phyloP scores from a whole-genome alignment of 2,113 vertebrate species.

The Podiceps cristatus region DNA sequence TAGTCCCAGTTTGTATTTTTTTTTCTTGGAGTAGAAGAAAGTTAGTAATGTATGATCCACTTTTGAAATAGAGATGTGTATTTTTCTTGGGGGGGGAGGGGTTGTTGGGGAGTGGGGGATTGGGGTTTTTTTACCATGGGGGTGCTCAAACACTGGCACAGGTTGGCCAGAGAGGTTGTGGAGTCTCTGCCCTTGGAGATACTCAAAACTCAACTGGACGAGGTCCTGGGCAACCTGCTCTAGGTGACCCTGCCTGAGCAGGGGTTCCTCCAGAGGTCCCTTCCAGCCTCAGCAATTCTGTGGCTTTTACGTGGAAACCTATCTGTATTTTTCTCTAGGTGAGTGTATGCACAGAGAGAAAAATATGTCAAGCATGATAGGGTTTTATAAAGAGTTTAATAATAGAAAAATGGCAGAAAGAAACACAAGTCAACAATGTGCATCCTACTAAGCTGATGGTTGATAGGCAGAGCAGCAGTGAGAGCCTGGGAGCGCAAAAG shows the following conservation, averaged over 20 bases:
- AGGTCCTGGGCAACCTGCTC: not conserved
- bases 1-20: not conserved
- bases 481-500: not conserved
- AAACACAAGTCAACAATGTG: not conserved
- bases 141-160: not conserved
- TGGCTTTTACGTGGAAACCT: not conserved
- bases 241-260: not conserved
- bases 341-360: not conserved
- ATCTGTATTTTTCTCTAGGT: not conserved
- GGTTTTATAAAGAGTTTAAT: not conserved
- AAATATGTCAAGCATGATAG: not conserved
- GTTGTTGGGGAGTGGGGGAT: no score
- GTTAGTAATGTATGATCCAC: not conserved
- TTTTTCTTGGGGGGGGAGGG: not conserved
- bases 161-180: not conserved
- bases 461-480: not conserved
- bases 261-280: not conserved
- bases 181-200: not conserved
- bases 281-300: slow-evolving; percentile 3
- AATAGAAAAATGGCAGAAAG: not conserved
- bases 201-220: not conserved
- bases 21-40: not conserved
- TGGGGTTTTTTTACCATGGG: not conserved
- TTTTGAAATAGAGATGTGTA: not conserved
- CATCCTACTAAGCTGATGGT: not conserved